Evolutionary conservation across 2,888 invertebrate genomes (phyloP).

Genomic region (Cloeon dipterum): DNA sequence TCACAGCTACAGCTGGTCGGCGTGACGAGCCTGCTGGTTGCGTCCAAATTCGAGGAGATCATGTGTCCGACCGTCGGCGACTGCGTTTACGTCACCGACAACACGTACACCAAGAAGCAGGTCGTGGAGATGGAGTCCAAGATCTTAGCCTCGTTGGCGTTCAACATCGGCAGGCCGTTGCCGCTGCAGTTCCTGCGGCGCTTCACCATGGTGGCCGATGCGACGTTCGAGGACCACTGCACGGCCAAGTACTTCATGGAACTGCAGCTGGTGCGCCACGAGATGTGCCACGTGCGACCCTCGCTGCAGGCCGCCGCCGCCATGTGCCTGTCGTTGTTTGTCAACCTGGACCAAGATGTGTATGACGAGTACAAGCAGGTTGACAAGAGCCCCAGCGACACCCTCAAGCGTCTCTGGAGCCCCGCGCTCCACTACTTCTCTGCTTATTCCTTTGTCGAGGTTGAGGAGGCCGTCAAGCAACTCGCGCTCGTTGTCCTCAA

Average conservation of each 20-base stretch:
- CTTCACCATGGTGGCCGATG: constrained; percentile 33
- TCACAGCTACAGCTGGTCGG: constrained; percentile 70
- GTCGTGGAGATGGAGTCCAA: constrained; percentile 62
- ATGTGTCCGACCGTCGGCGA: constrained; percentile 68
- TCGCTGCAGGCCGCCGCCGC: constrained; percentile 68
- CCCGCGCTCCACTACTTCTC: constrained; percentile 53
- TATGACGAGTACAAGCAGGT: too few species aligned
- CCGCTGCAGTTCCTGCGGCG: constrained; percentile 77
- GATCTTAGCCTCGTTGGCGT: constrained; percentile 53
- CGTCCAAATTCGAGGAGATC: constrained; percentile 89
- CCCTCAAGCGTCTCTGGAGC: constrained; percentile 36
- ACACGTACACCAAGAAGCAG: constrained; percentile 55
- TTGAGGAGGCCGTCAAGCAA: constrained; percentile 40
- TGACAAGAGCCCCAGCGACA: too few species aligned
- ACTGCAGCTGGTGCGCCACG: constrained; percentile 55
- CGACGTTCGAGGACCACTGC: constrained; percentile 40
- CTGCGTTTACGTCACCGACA: constrained; percentile 78
- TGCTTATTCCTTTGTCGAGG: constrained; percentile 39
- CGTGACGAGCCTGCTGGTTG: constrained; percentile 69
- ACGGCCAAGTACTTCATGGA: constrained; percentile 85
- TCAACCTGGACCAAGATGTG: too few species aligned
- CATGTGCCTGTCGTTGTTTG: constrained; percentile 48
- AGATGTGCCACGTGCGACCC: constrained; percentile 51
- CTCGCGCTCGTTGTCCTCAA: constrained; percentile 44
- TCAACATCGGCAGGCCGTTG: constrained; percentile 63